Percentiles rank a stretch among this genome's conserved stretches.
These are phyloP conservation scores for Lemur catta DNA, from an alignment of 2,797 vertebrate genomes.

Conservation along the genomic window DNA sequence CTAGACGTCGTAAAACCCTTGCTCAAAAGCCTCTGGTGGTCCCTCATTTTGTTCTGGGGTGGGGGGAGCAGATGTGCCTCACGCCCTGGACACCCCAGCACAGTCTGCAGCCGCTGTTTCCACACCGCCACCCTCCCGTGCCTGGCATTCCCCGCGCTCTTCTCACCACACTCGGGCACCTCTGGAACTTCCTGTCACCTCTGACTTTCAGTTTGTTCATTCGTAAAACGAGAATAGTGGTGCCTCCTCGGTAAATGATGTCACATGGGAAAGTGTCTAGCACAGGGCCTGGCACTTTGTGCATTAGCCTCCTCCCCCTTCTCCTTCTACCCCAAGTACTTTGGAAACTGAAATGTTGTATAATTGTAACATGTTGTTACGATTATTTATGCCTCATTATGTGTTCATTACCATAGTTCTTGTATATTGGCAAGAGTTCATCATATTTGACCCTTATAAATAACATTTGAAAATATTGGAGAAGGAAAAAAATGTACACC, in stretches of 20 bases:
- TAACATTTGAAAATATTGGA: constrained; percentile 37
- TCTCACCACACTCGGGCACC: background rate
- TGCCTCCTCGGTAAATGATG: background rate
- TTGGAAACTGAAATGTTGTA: background rate
- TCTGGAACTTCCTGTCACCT: background rate
- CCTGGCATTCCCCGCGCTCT: background rate
- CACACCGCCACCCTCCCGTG: fast-evolving
- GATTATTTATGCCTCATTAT: background rate
- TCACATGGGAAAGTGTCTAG: background rate
- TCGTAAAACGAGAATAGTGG: background rate
- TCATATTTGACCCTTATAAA: background rate
- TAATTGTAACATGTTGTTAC: background rate
- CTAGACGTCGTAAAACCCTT: background rate
- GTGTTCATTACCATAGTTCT: background rate
- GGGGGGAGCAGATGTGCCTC: no score
- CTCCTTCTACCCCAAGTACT: background rate
- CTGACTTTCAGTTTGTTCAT: background rate
- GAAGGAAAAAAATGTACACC: background rate
- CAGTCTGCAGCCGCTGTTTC: background rate
- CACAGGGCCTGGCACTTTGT: background rate
- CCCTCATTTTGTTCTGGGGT: background rate
- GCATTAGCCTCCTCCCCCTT: background rate
- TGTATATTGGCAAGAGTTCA: constrained; percentile 25
- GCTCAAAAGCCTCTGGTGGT: background rate
- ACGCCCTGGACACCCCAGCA: background rate